These are phyloP conservation scores for Brachionus rotundiformis DNA, from an alignment of 1,140 invertebrate species.

Conservation along the genomic window DNA sequence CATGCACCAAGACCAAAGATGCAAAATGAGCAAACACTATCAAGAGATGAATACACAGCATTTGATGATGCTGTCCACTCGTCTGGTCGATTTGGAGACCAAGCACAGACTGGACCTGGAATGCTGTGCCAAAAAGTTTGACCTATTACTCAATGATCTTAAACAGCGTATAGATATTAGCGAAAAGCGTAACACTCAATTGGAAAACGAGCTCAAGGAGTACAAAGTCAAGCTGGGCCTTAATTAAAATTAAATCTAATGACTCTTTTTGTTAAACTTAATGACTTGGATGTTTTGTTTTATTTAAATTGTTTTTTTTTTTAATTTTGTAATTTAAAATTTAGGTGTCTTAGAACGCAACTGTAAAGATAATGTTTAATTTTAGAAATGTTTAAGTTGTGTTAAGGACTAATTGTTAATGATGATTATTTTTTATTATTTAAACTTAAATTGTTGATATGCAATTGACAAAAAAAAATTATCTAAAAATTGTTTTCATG, in stretches of 20 bases:
- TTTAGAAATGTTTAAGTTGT: conserved; percentile 2
- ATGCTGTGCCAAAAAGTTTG: conserved; percentile 40
- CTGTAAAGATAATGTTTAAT: conserved; percentile 13
- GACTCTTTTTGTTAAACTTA: background rate
- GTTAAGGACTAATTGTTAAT: conserved; percentile 15
- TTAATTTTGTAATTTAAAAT: background rate
- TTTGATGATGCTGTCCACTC: conserved; percentile 32
- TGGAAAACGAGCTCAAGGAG: conserved; percentile 41
- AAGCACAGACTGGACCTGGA: conserved; percentile 35
- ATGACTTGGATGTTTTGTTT: background rate
- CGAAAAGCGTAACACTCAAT: conserved; percentile 23
- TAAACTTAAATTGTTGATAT: conserved; percentile 17
- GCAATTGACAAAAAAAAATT: background rate
- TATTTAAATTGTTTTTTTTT: background rate
- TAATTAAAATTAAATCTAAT: conserved; percentile 3
- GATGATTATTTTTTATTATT: conserved; percentile 13
- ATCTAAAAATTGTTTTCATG: background rate
- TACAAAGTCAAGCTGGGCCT: conserved; percentile 15
- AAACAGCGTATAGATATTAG: conserved; percentile 23
- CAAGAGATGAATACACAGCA: conserved; percentile 42
- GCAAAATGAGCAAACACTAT: conserved; percentile 49
- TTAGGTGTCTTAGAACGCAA: conserved; percentile 8
- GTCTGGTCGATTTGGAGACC: conserved; percentile 40
- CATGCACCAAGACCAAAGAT: conserved; percentile 40
- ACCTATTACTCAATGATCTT: background rate